A percentile compares a stretch with the other conserved stretches of the same genome.
These are phyloP conservation scores for Jacana jacana DNA, from an alignment of 2,113 vertebrate genomes.

Conservation along the genomic window DNA sequence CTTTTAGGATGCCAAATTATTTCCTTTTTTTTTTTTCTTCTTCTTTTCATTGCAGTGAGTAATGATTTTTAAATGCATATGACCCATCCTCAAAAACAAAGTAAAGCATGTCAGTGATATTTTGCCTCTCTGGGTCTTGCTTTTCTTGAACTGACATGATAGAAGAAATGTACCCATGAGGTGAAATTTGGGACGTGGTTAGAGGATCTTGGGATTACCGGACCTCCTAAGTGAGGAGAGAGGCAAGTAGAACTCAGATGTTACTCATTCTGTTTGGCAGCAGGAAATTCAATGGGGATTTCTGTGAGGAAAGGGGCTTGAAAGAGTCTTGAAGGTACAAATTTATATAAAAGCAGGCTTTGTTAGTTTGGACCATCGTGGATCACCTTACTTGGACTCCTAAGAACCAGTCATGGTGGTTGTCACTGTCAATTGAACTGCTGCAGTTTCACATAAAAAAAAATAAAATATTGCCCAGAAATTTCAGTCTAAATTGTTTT, in stretches of 20 bases:
- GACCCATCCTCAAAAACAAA: background rate
- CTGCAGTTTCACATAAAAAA: background rate
- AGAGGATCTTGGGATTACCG: background rate
- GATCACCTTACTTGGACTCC: background rate
- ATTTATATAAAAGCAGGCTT: background rate
- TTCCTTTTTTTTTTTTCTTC: background rate
- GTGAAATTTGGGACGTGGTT: background rate
- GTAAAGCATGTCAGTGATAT: background rate
- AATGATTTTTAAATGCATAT: conserved; percentile 41
- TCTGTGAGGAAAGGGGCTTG: background rate
- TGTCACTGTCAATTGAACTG: background rate
- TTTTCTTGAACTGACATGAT: background rate
- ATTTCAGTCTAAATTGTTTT: conserved; percentile 50
- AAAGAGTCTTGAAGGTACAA: background rate
- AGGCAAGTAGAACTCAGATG: background rate
- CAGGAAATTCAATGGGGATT: background rate
- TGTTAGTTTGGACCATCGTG: background rate
- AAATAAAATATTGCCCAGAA: conserved; percentile 22
- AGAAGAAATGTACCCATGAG: background rate
- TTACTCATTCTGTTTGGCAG: background rate
- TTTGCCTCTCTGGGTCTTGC: background rate
- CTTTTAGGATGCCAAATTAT: conserved; percentile 35
- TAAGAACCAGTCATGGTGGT: background rate
- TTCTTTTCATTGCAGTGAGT: background rate
- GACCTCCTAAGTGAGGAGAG: background rate